Evolutionary conservation across 2,888 invertebrate species (phyloP), one percentile per base, ranked within the genome.

Genomic region (Pachycephus smyrnensis): DNA sequence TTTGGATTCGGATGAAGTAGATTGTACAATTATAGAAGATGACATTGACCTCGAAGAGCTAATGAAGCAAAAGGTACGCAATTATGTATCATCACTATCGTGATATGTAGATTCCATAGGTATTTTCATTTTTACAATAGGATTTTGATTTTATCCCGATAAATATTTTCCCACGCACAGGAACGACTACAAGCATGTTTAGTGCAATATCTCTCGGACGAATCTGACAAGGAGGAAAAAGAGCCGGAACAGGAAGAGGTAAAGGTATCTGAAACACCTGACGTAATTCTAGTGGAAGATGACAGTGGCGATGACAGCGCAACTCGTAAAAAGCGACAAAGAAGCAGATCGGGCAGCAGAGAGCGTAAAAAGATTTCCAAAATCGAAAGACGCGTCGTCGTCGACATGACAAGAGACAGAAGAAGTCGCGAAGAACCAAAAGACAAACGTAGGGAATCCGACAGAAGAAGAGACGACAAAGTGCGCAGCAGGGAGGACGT

Each of bases 21-120:
- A 94, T 82, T 94, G 96, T 79, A 94, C 94, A 12, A 94, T 96
- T 79, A 95, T 96, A 79, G 97, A 97, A 89, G 97, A 97, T 83
- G 97, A 97, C 86, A 94, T 97, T 85, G 97, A 97, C 89, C 92
- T 97, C 37, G 97, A 97, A 88, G 97, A 97, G 84, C 92, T 97
- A 79, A 97, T 97, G 97, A 95, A 95, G 87, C 97, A 97, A 90
- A 97, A 97, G 92, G 97, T 96, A 87, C 86, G 95, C 12, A 31
- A 37, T 71, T 71, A 71, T 55, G 9, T 23, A 55, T 55, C 23
- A 23, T 40, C 40, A 6, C 15, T 40, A 40, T 55, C 55, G 9
- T 55, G 55, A 6, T 55, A 6, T 55, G 55, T 9, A 55, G 9
- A 55, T 55, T 55, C 9, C 2, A 55, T 6, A 68, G 31, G 2